Conservation (phyloP, 2,888 invertebrate genomes). For the Sinohyriopsis cumingii region DNA sequence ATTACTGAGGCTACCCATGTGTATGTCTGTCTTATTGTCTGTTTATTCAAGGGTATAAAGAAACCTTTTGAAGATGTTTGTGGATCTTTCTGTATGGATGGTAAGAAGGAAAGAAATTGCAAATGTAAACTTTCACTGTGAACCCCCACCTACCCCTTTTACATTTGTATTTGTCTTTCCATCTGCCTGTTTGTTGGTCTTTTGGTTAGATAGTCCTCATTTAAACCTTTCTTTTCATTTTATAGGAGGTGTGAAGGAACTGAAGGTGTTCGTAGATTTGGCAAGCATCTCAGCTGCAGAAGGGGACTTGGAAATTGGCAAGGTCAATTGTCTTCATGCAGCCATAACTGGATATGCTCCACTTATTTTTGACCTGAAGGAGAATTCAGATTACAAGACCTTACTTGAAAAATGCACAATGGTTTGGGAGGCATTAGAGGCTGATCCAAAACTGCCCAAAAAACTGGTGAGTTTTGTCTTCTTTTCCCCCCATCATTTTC, state of each 20-base stretch:
- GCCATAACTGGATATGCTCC: constrained; percentile 56
- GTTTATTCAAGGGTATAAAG: too few species aligned
- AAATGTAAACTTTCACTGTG: too few species aligned
- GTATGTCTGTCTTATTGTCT: too few species aligned
- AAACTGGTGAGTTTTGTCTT: constrained; percentile 40
- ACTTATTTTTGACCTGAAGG: constrained; percentile 53
- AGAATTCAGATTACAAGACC: constrained; percentile 22
- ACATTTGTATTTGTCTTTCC: not conserved
- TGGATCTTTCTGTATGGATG: too few species aligned
- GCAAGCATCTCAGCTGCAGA: constrained; percentile 64
- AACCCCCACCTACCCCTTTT: not conserved
- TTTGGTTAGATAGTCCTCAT: not conserved
- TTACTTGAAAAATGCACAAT: constrained; percentile 40
- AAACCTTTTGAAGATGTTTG: too few species aligned
- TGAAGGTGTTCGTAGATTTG: constrained; percentile 57
- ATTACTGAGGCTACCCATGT: too few species aligned
- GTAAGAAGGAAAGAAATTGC: too few species aligned
- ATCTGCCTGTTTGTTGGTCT: not conserved
- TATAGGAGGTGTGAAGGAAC: constrained; percentile 28
- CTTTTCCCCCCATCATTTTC: too few species aligned
- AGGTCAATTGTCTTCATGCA: constrained; percentile 51
- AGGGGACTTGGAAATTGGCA: constrained; percentile 46
- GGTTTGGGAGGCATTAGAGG: constrained; percentile 44
- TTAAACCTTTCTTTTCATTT: constrained; percentile 1
- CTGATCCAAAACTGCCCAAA: constrained; percentile 41